Evolutionary conservation across 2,797 vertebrate genomes (phyloP), one percentile per base, ranked within the genome.

Genomic region (Enteromius unitaeniatus): DNA sequence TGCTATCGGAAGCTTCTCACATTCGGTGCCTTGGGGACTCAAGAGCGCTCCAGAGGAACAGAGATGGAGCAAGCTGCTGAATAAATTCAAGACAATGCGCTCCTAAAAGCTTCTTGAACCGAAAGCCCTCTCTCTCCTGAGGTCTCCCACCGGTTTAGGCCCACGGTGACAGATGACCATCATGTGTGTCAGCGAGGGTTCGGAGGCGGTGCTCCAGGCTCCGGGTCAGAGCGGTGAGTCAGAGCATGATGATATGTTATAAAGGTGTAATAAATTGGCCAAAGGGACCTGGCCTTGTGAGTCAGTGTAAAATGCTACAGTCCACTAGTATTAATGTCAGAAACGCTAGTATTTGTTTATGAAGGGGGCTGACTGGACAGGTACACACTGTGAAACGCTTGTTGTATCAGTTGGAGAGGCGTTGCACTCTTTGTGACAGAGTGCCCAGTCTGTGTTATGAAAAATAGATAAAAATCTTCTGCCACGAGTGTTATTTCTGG

Each of bases 51-150:
- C 69, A 9, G 67, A 78, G 78, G 53, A 70, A 34, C 58, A 55
- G 74, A n/a, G 10, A 70, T 17, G 13, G 60, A 74, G 45, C 34
- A 69, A 78, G 78, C 65, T 81, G 62, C 76, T 84, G 78, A 85
- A 84, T 88, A 82, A 84, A 85, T 88, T 77, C 65, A 85, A 79
- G 42, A 60, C 60, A 65, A 79, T 60, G 21, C 42, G n/a, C 68
- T 75, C 62, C 84, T 85, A 84, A 87, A 85, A 85, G 78, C 78
- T 51, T 77, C 69, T 26, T 70, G 84, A 84, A 72, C 47, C 31
- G 51, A 72, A 51, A 82, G 74, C 9, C 42, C n/a, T 9, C 3
- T 23, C 0, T 37, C 31, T 31, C 31, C 23, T 7, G 17, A 68
- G 58, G 68, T 58, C 53, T 62, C 55, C 80, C 14, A 19, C 62